Evolutionary conservation across 2,113 vertebrate genomes (phyloP).

Genomic region (Catharus minimus): DNA sequence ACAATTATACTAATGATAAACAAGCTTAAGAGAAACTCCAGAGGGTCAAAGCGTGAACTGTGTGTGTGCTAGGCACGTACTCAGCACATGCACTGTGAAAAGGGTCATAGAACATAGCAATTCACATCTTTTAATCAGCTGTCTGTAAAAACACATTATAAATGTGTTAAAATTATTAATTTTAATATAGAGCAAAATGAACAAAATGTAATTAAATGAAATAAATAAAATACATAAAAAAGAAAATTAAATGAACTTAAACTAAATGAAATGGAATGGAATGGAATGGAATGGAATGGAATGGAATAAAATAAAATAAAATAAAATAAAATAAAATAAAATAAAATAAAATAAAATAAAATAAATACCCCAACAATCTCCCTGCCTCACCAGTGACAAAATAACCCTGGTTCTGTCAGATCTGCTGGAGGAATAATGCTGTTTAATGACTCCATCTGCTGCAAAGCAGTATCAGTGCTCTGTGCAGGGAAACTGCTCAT

Average conservation of each 20-base stretch:
- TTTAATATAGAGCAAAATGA: neutral
- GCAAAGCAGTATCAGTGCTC: neutral
- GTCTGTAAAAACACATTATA: neutral
- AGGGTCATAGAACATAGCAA: neutral
- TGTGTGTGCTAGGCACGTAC: neutral
- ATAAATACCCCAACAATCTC: neutral
- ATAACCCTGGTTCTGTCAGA: neutral
- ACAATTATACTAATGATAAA: neutral
- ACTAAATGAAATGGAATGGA: too few relatives aligned
- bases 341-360: neutral
- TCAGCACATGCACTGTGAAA: rapidly evolving
- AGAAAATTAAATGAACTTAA: neutral
- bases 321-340: neutral
- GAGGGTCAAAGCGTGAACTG: neutral
- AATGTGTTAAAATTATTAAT: neutral
- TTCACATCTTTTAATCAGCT: neutral
- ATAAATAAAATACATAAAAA: neutral
- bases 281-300: neutral
- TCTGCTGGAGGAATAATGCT: neutral
- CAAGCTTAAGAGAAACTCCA: neutral
- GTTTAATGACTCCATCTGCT: neutral
- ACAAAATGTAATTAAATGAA: neutral
- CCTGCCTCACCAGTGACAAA: neutral
- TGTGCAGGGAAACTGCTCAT: neutral
- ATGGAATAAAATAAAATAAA: neutral